Conservation (phyloP, 2,797 vertebrate species). For the Austrolebias charrua region DNA sequence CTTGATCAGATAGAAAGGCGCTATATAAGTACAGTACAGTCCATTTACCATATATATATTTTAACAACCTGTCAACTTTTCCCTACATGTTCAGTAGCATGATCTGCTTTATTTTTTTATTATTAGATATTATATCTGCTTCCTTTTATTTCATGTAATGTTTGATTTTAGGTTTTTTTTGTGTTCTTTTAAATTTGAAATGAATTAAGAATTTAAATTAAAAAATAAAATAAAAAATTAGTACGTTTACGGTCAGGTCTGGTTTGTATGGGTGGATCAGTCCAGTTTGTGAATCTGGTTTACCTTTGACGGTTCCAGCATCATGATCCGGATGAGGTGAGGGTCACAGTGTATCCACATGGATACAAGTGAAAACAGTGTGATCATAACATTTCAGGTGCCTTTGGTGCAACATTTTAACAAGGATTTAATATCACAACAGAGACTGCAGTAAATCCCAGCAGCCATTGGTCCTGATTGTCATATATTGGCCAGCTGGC, state of each 20-base stretch:
- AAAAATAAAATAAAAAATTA: too few species aligned
- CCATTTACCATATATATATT: too few species aligned
- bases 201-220: too few species aligned
- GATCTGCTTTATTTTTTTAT: background rate
- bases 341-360: constrained; percentile 42
- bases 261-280: constrained; percentile 33
- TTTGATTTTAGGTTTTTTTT: too few species aligned
- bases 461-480: constrained; percentile 5
- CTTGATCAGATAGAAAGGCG: too few species aligned
- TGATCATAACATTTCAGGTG: background rate
- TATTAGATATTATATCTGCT: too few species aligned
- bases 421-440: constrained; percentile 37
- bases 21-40: too few species aligned
- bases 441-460: constrained; percentile 15
- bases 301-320: constrained; percentile 46
- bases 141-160: too few species aligned
- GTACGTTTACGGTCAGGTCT: constrained; percentile 34
- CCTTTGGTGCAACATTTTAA: constrained; percentile 13
- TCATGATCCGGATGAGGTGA: constrained; percentile 40
- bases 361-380: background rate
- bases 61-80: too few species aligned
- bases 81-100: too few species aligned
- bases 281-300: constrained; percentile 64
- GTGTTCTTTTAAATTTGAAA: too few species aligned
- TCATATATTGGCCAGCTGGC: constrained; percentile 33